phyloP scores from a whole-genome alignment of 2,888 invertebrate species.

The Eupeodes latifasciatus region DNA sequence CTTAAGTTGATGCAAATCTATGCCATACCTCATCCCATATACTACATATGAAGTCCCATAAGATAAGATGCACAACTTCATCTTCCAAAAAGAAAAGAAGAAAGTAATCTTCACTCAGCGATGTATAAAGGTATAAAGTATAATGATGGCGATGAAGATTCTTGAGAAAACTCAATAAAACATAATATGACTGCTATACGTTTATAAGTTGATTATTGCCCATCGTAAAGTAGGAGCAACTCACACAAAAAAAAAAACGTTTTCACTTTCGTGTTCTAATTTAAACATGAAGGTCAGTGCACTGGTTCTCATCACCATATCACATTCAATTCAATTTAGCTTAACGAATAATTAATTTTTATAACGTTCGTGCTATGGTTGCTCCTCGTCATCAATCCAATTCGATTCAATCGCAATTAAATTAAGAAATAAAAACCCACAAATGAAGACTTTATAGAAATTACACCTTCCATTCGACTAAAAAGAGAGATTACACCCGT shows the following conservation, averaged over 20 bases:
- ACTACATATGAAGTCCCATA: not conserved
- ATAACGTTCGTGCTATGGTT: conserved; percentile 30
- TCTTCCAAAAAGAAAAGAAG: conserved; percentile 61
- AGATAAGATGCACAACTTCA: conserved; percentile 46
- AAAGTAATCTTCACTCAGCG: conserved; percentile 57
- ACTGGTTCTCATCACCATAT: conserved; percentile 23
- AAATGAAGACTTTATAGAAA: conserved; percentile 46
- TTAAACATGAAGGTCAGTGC: conserved; percentile 62
- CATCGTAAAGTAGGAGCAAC: not conserved
- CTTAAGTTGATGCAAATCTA: conserved; percentile 23
- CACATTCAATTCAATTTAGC: not conserved
- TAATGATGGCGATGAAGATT: conserved; percentile 40
- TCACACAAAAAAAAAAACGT: not conserved
- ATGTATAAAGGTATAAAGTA: too few species aligned
- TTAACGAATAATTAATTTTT: conserved; percentile 38
- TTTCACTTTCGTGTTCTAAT: conserved; percentile 75
- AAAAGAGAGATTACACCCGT: conserved; percentile 7
- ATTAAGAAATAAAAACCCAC: conserved; percentile 43
- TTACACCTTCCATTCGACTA: conserved; percentile 59
- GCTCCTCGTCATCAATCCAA: not conserved
- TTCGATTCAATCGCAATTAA: conserved; percentile 20
- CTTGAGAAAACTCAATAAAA: conserved; percentile 62
- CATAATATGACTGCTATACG: not conserved
- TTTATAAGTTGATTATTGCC: conserved; percentile 43
- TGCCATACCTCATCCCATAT: not conserved